Evolutionary conservation across 2,113 vertebrate species (phyloP), one percentile per base, ranked within the genome.

Genomic region (Silurus asotus): DNA sequence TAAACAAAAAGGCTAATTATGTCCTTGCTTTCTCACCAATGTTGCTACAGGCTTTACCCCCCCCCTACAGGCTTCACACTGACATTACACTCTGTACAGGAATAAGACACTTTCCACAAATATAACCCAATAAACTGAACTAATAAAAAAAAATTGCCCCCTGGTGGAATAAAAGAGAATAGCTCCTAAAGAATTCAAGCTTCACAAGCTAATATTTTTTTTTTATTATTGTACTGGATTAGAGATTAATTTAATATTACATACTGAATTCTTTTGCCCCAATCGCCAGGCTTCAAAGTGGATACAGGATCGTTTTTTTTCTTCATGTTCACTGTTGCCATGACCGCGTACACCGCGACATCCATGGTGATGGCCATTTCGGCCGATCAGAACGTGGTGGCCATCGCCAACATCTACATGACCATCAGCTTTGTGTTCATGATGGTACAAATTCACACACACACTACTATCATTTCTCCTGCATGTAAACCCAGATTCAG

Each of bases 361-460:
- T 91, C 97, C 2, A 96, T 99, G 98, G 94, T 95, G 0, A 84
- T 99, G 37, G 97, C 98, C 69, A 96, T 99, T 83, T 96, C 96
- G 0, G 93, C 97, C 1, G 97, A 97, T 88, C 96, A 98, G 92
- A 95, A 90, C 0, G 95, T 97, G 87, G 96, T 97, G 0, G 92
- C 97, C 55, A 84, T 98, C 37, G 97, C 97, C 82, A 98, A 97
- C 89, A 95, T 98, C 53, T 94, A 96, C 90, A 93, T 95, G 93
- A 98, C 96, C n/a, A 95, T 99, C 81, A 0, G 82, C 4, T 98
- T 96, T 79, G 95, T 99, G 76, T 98, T 99, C 88, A 99, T 99
- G 98, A 98, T 96, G 94, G 97, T 99, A 86, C 96, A 91, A 91
- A 75, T 23, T n/a, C 4, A 58, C 20, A 15, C 17, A 15, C 45